Conservation (phyloP, 2,113 vertebrate genomes). For the Butorides virescens region DNA sequence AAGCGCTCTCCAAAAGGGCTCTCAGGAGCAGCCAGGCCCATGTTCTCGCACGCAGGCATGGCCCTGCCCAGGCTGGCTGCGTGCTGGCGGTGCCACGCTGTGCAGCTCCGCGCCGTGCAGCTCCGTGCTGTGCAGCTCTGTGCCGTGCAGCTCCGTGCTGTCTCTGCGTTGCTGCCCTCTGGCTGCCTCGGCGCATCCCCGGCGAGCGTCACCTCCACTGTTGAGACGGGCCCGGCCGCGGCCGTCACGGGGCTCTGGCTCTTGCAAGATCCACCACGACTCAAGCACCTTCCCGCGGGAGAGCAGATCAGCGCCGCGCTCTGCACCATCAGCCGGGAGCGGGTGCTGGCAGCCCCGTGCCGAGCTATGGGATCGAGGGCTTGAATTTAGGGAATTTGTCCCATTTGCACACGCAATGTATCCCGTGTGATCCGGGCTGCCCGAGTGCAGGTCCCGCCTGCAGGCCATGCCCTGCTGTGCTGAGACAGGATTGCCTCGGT, state of each 20-base stretch:
- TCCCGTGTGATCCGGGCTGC: not conserved
- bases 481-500: not conserved
- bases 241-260: not conserved
- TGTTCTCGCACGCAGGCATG: rapidly evolving
- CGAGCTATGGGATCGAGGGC: not conserved
- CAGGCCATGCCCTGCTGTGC: too few species aligned
- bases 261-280: not conserved
- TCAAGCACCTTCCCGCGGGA: not conserved
- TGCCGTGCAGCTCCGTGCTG: rapidly evolving
- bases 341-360: not conserved
- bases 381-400: not conserved
- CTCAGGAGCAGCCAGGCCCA: not conserved
- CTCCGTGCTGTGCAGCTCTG: rapidly evolving
- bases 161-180: slow-evolving; percentile 50
- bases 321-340: too few species aligned
- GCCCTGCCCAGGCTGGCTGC: not conserved
- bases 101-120: not conserved
- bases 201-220: not conserved
- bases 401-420: not conserved
- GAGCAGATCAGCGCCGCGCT: rapidly evolving
- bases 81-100: not conserved
- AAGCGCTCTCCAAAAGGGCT: not conserved
- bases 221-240: rapidly evolving
- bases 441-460: not conserved
- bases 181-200: not conserved